Evolutionary conservation across 2,113 vertebrate species (phyloP).

Genomic region (Ahaetulla prasina): DNA sequence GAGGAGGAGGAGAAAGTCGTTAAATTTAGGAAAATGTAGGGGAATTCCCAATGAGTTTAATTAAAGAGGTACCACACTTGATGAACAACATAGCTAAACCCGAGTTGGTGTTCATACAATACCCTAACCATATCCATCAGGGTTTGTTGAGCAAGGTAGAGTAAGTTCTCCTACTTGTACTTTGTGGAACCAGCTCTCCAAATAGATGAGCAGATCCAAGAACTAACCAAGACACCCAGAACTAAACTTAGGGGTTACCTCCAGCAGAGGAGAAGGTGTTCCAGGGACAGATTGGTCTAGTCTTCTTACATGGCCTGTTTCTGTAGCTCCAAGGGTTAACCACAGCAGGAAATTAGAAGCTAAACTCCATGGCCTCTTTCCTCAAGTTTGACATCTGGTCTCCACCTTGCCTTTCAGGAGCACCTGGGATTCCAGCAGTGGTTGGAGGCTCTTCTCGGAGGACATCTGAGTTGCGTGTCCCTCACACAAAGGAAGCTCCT

Average conservation of each 20-base stretch:
- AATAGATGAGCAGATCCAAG: not conserved
- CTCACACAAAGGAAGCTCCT: not conserved
- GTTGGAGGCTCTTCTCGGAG: not conserved
- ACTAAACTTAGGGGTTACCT: not conserved
- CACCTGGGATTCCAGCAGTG: not conserved
- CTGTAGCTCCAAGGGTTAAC: not conserved
- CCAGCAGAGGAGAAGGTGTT: not conserved
- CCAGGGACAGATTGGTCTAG: too few relatives aligned
- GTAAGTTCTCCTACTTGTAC: not conserved
- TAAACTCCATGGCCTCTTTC: not conserved
- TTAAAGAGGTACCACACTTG: not conserved
- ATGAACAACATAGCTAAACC: conserved; percentile 16
- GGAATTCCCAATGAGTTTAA: conserved; percentile 46
- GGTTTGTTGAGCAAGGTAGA: not conserved
- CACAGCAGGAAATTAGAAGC: not conserved
- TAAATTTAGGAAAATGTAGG: not conserved
- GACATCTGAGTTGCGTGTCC: not conserved
- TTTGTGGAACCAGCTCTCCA: not conserved
- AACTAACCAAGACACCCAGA: not conserved
- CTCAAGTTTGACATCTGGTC: not conserved
- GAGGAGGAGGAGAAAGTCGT: too few relatives aligned
- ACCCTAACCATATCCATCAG: not conserved
- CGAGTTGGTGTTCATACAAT: not conserved
- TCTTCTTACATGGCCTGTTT: not conserved
- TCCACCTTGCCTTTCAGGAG: not conserved